These are phyloP conservation scores for Xylocampa areola DNA, from an alignment of 2,888 invertebrate species.

Conservation along the genomic window DNA sequence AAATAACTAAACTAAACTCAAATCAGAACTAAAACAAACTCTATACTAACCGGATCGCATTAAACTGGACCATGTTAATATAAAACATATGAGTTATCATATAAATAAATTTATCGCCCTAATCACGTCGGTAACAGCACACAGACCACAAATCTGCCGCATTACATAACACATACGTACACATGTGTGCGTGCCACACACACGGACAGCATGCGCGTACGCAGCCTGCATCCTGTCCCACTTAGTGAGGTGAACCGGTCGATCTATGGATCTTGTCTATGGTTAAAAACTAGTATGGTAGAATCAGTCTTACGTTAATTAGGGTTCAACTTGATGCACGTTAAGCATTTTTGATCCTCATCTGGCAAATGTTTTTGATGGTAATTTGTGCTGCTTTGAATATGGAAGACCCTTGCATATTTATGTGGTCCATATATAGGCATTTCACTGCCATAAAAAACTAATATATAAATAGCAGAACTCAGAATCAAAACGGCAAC, in stretches of 20 bases:
- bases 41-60: slow-evolving; percentile 46
- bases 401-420: slow-evolving; percentile 17
- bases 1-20: slow-evolving; percentile 14
- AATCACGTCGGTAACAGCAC: slow-evolving; percentile 52
- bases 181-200: slow-evolving; percentile 26
- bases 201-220: slow-evolving; percentile 50
- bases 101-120: slow-evolving; percentile 47
- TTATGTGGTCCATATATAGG: slow-evolving; percentile 1
- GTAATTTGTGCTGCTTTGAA: slow-evolving; percentile 15
- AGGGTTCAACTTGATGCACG: slow-evolving; percentile 30
- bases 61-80: slow-evolving; percentile 44
- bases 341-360: slow-evolving; percentile 9
- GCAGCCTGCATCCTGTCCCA: slow-evolving; percentile 83
- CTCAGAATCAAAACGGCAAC: too few relatives aligned
- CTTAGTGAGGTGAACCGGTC: slow-evolving; percentile 81
- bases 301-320: slow-evolving; percentile 48
- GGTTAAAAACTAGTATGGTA: slow-evolving; percentile 56
- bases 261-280: slow-evolving; percentile 55
- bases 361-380: slow-evolving; percentile 7
- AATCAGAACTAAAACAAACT: slow-evolving; percentile 11
- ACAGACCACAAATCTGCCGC: slow-evolving; percentile 60
- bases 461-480: neutral
- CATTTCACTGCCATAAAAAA: neutral
- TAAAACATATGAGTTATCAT: slow-evolving; percentile 46
- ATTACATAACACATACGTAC: slow-evolving; percentile 67